These are phyloP conservation scores for Pteronura brasiliensis DNA, from an alignment of 2,113 vertebrate genomes.

Conservation along the genomic window DNA sequence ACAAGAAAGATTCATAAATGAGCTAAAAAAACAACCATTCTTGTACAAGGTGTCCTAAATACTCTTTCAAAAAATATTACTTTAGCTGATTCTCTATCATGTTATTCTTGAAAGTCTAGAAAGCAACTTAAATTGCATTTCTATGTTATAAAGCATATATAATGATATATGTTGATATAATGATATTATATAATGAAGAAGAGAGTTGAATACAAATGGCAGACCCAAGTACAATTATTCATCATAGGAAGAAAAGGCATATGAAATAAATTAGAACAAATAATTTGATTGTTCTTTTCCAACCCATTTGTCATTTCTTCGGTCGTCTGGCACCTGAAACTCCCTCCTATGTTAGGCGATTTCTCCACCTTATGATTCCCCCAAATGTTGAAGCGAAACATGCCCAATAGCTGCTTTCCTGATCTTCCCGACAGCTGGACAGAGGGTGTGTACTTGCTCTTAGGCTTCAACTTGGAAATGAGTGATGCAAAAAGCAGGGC, in stretches of 20 bases:
- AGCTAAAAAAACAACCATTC: background rate
- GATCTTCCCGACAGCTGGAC: background rate
- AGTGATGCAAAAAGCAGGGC: background rate
- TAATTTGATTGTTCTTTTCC: constrained; percentile 46
- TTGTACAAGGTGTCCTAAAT: background rate
- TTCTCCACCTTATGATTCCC: background rate
- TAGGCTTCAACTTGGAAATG: background rate
- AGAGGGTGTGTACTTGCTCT: background rate
- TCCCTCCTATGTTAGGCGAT: background rate
- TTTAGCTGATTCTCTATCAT: background rate
- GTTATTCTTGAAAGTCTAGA: background rate
- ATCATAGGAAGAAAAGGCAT: constrained; percentile 41
- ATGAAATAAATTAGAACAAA: constrained; percentile 50
- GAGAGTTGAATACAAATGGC: background rate
- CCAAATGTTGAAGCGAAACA: background rate
- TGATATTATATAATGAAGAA: background rate
- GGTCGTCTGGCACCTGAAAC: background rate
- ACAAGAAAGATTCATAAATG: background rate
- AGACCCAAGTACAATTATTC: background rate
- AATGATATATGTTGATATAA: background rate
- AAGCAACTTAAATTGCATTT: constrained; percentile 37
- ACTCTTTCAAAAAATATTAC: background rate
- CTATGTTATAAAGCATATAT: background rate
- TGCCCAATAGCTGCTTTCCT: background rate
- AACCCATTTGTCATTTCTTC: background rate